phyloP scores from a whole-genome alignment of 2,888 invertebrate genomes.

The Lepidocyrtoides sp. region DNA sequence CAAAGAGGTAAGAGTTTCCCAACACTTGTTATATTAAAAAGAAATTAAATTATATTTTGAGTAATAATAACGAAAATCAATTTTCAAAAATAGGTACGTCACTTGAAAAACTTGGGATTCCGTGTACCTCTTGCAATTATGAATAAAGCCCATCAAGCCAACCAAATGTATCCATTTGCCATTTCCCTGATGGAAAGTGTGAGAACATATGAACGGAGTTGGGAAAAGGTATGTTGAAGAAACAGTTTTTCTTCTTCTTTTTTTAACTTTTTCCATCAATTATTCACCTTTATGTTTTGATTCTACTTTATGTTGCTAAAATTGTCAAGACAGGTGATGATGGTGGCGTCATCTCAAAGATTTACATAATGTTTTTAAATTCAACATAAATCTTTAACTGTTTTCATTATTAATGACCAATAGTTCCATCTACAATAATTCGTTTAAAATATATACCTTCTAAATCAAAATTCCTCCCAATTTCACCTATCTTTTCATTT shows the following conservation, averaged over 20 bases:
- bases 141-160: slow-evolving; percentile 99
- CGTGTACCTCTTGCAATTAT: slow-evolving; percentile 99
- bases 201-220: slow-evolving; percentile 97
- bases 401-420: not conserved
- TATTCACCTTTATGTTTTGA: slow-evolving; percentile 44
- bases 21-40: not conserved
- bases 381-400: not conserved
- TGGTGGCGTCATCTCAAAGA: slow-evolving; percentile 47
- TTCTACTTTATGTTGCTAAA: slow-evolving; percentile 78
- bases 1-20: slow-evolving; percentile 92
- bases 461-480: slow-evolving; percentile 16
- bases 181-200: slow-evolving; percentile 99
- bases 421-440: not conserved
- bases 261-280: not conserved
- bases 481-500: slow-evolving; percentile 50
- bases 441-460: not conserved
- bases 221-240: slow-evolving; percentile 98
- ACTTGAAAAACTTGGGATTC: slow-evolving; percentile 98
- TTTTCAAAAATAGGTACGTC: slow-evolving; percentile 91
- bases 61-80: not conserved
- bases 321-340: slow-evolving; percentile 73
- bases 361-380: not conserved
- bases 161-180: slow-evolving; percentile 99
- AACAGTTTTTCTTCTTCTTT: not conserved
- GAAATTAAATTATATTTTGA: not conserved